Conservation (phyloP, 2,797 vertebrate species). For the Notoglanidium macrostoma region DNA sequence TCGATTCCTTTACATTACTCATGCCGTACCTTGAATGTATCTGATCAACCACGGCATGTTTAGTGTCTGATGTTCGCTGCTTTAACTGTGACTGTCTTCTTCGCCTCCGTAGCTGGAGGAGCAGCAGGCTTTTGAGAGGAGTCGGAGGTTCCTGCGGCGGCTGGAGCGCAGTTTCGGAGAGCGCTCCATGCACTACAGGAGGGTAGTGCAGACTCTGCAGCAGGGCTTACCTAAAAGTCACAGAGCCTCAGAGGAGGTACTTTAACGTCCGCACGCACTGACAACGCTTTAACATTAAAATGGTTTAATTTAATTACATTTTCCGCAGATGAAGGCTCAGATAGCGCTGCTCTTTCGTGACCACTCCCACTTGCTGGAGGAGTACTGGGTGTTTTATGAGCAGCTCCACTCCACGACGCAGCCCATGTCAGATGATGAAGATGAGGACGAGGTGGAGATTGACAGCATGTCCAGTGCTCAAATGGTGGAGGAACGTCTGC, state of each 20-base stretch:
- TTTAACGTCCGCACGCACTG: not conserved
- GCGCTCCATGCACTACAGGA: conserved; percentile 82
- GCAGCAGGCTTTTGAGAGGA: conserved; percentile 90
- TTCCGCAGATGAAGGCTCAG: conserved; percentile 79
- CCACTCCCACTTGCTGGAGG: conserved; percentile 82
- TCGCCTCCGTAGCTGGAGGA: conserved; percentile 78
- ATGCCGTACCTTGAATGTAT: too few species aligned
- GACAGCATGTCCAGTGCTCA: conserved; percentile 8
- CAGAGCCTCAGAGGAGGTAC: conserved; percentile 80
- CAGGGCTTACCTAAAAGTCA: conserved; percentile 76
- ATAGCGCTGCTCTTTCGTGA: conserved; percentile 81
- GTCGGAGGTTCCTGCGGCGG: conserved; percentile 83
- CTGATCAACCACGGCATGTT: not conserved
- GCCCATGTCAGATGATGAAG: conserved; percentile 72
- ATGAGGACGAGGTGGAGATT: conserved; percentile 69
- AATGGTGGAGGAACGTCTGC: conserved; percentile 4
- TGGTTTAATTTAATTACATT: not conserved
- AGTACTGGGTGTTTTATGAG: conserved; percentile 84
- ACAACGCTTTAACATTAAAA: not conserved
- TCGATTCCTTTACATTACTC: not conserved
- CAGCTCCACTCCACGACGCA: conserved; percentile 71
- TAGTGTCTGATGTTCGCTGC: not conserved
- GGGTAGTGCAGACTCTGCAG: conserved; percentile 87
- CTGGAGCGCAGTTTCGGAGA: conserved; percentile 85
- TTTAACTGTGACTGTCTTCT: not conserved